These are phyloP conservation scores for Melipona beecheii DNA, from an alignment of 2,888 invertebrate species.

Conservation along the genomic window DNA sequence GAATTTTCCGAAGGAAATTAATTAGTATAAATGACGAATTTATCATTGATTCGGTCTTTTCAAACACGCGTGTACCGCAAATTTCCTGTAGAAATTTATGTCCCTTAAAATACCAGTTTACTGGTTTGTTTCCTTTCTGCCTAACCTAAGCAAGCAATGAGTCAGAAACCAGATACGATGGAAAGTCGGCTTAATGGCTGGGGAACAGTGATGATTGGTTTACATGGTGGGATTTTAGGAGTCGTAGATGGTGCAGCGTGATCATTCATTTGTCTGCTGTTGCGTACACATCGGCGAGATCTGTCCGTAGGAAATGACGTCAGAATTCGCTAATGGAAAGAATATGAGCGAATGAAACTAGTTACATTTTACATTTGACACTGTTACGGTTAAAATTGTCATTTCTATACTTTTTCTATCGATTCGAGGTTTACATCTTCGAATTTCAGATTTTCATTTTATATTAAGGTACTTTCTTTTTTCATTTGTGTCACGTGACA, in stretches of 20 bases:
- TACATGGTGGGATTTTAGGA: conserved; percentile 29
- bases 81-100: conserved; percentile 23
- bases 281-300: neutral
- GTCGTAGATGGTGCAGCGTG: neutral
- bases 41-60: neutral
- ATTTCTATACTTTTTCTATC: too few species aligned
- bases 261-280: conserved; percentile 14
- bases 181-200: conserved; percentile 25
- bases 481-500: too few species aligned
- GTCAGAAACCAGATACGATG: conserved; percentile 40
- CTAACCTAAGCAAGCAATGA: conserved; percentile 38
- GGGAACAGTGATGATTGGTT: conserved; percentile 37
- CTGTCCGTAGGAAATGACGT: neutral
- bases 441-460: too few species aligned
- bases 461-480: too few species aligned
- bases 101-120: conserved; percentile 26
- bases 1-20: too few species aligned
- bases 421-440: too few species aligned
- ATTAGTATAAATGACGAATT: conserved; percentile 9
- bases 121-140: conserved; percentile 38
- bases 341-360: neutral
- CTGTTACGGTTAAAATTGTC: too few species aligned
- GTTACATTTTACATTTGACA: neutral
- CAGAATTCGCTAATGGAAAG: neutral
- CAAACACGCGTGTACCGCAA: conserved; percentile 5